A percentile compares a stretch with the other conserved stretches of the same genome.
These are phyloP conservation scores for Harpegnathos saltator DNA, from an alignment of 1,140 invertebrate genomes.

Conservation along the genomic window DNA sequence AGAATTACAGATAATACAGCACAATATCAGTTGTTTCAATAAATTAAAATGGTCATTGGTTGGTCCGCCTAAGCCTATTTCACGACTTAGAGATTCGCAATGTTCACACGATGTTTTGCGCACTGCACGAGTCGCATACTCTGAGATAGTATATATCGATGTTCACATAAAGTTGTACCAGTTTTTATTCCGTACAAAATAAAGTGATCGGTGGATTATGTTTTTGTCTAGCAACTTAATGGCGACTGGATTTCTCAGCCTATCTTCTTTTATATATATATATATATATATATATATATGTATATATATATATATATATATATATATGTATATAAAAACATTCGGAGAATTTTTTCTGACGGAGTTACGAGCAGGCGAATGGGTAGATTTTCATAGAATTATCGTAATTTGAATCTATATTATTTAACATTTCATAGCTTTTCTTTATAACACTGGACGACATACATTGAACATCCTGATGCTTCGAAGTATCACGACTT, in stretches of 20 bases:
- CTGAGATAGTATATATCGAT: constrained; percentile 18
- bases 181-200: constrained; percentile 26
- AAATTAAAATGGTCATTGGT: constrained; percentile 50
- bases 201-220: constrained; percentile 18
- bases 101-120: neutral
- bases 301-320: too few relatives aligned
- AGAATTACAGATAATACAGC: constrained; percentile 56
- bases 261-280: neutral
- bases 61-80: constrained; percentile 44
- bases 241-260: neutral
- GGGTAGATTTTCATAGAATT: constrained; percentile 45
- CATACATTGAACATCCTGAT: constrained; percentile 5
- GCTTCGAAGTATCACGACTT: neutral
- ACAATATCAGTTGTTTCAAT: constrained; percentile 38
- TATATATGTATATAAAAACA: neutral
- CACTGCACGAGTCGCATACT: neutral
- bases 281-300: too few relatives aligned
- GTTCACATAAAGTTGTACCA: constrained; percentile 26
- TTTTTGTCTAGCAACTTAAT: neutral
- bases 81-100: constrained; percentile 34
- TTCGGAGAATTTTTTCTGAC: neutral
- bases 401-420: constrained; percentile 27
- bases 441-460: constrained; percentile 39
- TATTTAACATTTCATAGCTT: constrained; percentile 32
- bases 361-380: constrained; percentile 30